Evolutionary conservation across 2,888 invertebrate genomes (phyloP), one percentile per base, ranked within the genome.

Genomic region (Ophion ventricosus): DNA sequence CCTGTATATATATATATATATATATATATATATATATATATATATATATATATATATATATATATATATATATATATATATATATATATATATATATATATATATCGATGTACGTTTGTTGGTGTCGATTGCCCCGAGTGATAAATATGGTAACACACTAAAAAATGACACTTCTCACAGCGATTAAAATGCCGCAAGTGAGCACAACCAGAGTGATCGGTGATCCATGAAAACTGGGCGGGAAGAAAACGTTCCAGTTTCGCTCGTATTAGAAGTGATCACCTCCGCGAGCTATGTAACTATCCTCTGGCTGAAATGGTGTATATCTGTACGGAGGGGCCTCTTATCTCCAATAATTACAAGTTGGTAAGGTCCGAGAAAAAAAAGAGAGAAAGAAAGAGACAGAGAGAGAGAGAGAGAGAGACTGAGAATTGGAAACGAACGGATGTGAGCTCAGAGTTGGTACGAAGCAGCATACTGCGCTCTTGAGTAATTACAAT

Each of bases 201-300:
- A 78, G 40, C 61, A 81, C 63, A 59, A 35, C 20, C 40, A 64
- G 56, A 66, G 63, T 49, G 76, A 70, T 75, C 82, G 73, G 73
- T 79, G 79, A 84, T 84, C 82, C 84, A 76, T 84, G 84, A 84
- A 84, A 82, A 76, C 82, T 43, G 84, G 75, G 73, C 79, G 82
- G 75, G 43, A 82, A 80, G 84, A 76, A 82, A 84, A 82, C 61
- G 76, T 80, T 84, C 82, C 79, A 80, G 79, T 84, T 84, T 76
- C 72, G 67, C 59, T 43, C 20, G 56, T 80, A 81, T 59, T 66
- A 78, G 59, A 72, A 72, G 61, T 70, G 67, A 81, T 72, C 84
- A 67, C 76, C 84, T 59, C 75, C 61, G 49, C 25, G 78, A 74
- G 75, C 74, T 74, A 35, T 72, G 49, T 70, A 73, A 57, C 70